A percentile compares a stretch with the other conserved stretches of the same genome.
Evolutionary conservation across 2,113 vertebrate species (phyloP).

Genomic region (Macrotis lagotis): DNA sequence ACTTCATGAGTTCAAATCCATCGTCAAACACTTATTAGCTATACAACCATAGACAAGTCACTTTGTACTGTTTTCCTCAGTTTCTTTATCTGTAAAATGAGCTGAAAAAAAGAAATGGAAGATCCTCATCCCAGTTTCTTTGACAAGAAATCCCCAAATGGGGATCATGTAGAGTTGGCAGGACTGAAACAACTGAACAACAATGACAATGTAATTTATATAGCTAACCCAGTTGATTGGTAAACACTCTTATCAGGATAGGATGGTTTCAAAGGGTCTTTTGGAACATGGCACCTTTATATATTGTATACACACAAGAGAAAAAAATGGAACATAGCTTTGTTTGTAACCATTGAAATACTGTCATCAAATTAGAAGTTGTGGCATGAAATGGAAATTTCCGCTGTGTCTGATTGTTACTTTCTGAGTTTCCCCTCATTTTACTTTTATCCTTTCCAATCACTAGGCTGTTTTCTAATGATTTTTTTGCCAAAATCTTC

Average conservation of each 20-base stretch:
- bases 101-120: too few species aligned
- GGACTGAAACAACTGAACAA: too few species aligned
- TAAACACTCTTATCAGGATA: slow-evolving; percentile 64
- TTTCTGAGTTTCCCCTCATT: neutral
- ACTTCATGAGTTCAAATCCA: too few species aligned
- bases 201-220: neutral
- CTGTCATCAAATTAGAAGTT: neutral
- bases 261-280: slow-evolving; percentile 43
- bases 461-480: neutral
- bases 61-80: too few species aligned
- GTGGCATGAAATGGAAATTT: neutral
- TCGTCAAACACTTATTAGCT: too few species aligned
- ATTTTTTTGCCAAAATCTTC: neutral
- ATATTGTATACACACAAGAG: neutral
- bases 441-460: neutral
- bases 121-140: too few species aligned
- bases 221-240: slow-evolving; percentile 46
- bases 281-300: slow-evolving; percentile 35
- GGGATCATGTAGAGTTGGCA: too few species aligned
- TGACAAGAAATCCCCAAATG: too few species aligned
- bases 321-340: neutral
- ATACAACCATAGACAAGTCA: too few species aligned
- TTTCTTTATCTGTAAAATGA: too few species aligned
- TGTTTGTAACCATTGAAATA: neutral
- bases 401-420: neutral